These are phyloP conservation scores for Chiloscyllium plagiosum DNA, from an alignment of 2,113 vertebrate species.

Conservation along the genomic window DNA sequence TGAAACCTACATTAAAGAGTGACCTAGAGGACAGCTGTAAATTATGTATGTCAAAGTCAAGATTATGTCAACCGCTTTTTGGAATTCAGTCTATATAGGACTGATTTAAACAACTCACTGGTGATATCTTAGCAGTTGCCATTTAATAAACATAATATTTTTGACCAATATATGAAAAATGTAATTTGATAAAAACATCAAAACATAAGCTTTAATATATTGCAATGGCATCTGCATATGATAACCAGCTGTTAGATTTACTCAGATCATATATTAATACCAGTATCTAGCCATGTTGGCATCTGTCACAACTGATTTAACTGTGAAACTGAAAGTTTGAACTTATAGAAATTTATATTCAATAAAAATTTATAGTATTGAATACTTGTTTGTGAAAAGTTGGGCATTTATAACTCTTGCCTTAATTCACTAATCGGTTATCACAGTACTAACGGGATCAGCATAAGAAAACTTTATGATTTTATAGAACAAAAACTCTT, in stretches of 20 bases:
- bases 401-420: not conserved
- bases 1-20: slow-evolving; percentile 15
- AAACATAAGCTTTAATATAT: not conserved
- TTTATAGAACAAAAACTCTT: not conserved
- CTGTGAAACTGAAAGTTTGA: not conserved
- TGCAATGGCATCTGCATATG: not conserved
- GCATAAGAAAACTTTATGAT: not conserved
- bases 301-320: not conserved
- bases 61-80: slow-evolving; percentile 27
- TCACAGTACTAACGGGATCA: not conserved
- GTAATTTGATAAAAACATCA: not conserved
- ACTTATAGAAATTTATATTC: slow-evolving; percentile 3
- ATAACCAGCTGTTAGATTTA: slow-evolving; percentile 21
- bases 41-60: slow-evolving; percentile 36
- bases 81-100: not conserved
- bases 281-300: not conserved
- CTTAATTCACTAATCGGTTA: not conserved
- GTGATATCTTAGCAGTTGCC: not conserved
- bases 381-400: not conserved
- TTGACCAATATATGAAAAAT: not conserved
- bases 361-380: not conserved
- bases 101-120: not conserved
- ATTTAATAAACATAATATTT: not conserved
- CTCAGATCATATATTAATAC: slow-evolving; percentile 28
- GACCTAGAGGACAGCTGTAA: slow-evolving; percentile 32